Base-by-base conservation (phyloP, 2,888 invertebrate species). In the Drosophila colorata region DNA sequence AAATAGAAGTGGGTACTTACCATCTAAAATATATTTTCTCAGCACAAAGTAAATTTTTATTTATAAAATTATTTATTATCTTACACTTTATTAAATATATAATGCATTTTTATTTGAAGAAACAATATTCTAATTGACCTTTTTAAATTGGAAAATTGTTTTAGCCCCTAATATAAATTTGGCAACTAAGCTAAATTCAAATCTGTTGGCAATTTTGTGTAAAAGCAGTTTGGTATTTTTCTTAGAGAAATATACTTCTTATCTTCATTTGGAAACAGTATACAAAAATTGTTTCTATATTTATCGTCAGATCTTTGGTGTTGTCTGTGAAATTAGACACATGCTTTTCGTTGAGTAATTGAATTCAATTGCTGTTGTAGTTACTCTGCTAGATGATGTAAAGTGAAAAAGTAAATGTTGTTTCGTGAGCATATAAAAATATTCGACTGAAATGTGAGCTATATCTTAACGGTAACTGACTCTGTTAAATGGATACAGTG, bases 331-430 rank as follows among this genome's bases (percentile, higher is more conserved):
- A 73, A 70, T 66, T 77, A 58, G 69, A 80, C 59, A 69, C 56
- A 77, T 28, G 78, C 71, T 59, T 67, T 70, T 49, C 47, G 38
- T 74, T 78, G 74, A 67, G 85, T 75, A 87, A 81, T 81, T 87
- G 78, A 81, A 68, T 80, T 84, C 81, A 80, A 78, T 87, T 84
- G 44, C 31, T 14, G 14, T 3, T 33, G 25, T 28, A 25, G 44
- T 41, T 46, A 40, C 20, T 61, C 41, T 20, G 16, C 38, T 16
- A 51, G 28, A 37, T 18, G 20, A 33, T 16, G 2, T 28, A 16
- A 44, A 44, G 16, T 37, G 46, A 40, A 31, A 20, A 44, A 25
- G 18, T 23, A 33, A 72, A 52, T 16, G 20, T 53, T 28, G 44
- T 51, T 60, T 13, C n/a, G 14, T 20, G 31, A 14, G 33, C 20